Base-by-base conservation (phyloP, 1,140 invertebrate species). In the Aphidius gifuensis region DNA sequence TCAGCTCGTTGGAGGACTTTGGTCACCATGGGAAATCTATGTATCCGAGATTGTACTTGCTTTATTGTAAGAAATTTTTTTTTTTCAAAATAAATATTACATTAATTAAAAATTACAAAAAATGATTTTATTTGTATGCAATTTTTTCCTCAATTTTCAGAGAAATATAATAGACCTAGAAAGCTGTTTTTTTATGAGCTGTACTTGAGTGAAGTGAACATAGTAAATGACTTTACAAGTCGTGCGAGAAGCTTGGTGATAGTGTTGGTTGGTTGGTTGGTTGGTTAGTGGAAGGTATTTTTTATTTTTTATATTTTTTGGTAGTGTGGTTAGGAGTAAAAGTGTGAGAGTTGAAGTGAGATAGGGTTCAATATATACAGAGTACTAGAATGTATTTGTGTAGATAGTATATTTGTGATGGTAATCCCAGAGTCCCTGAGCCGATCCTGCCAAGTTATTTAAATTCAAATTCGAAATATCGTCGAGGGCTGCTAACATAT, bases 381-480 rank as follows among this genome's bases (percentile, higher is more conserved):
- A 44, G 44, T 42, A 38, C 23, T 51, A 54, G 42, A 45, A 51
- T 45, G 21, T 43, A 44, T 56, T n/a, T 4, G 23, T 9, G 23
- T 40, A 66, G 61, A 62, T 58, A 71, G 65, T 76, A 75, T 70
- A 70, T 75, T 72, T 72, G 74, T 72, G 71, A 71, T 68, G n/a
- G 23, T 73, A 64, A 78, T 81, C 79, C 79, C 79, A 77, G 60
- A 81, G 79, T 80, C 78, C 79, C 79, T 69, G 70, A 80, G 79
- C 78, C 78, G 79, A 81, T 81, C 77, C 78, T 80, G 74, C 79
- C 78, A 80, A 80, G 79, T 81, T 81, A 81, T 81, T 81, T 81
- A 81, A 81, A 81, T 81, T 81, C 79, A 80, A 81, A 81, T 80
- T 81, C 78, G 78, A 79, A 81, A 81, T 81, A 81, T 80, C 77